phyloP scores from a whole-genome alignment of 2,888 invertebrate species.

The Plusia festucae region DNA sequence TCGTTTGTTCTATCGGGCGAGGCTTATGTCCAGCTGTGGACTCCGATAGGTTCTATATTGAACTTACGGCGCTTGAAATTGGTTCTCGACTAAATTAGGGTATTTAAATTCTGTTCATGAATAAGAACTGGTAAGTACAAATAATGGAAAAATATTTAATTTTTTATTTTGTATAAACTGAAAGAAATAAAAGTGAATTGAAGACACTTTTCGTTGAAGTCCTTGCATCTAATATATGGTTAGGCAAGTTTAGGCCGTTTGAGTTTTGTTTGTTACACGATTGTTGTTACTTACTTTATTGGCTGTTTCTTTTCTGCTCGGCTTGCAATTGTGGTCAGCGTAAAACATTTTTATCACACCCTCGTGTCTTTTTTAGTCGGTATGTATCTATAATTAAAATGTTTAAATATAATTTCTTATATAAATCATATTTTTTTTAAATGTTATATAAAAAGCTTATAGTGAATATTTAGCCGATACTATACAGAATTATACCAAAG shows the following conservation, averaged over 20 bases:
- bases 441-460: no score
- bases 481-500: no score
- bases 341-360: not conserved
- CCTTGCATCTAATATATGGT: not conserved
- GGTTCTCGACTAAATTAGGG: not conserved
- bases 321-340: not conserved
- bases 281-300: not conserved
- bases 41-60: not conserved
- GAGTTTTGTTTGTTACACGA: constrained; percentile 1
- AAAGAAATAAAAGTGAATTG: not conserved
- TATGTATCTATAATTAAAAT: no score
- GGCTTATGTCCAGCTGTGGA: constrained; percentile 1
- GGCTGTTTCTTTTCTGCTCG: not conserved
- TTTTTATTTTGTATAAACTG: not conserved
- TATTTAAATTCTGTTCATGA: not conserved
- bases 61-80: not conserved
- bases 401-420: no score
- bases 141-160: not conserved
- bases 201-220: not conserved
- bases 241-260: not conserved
- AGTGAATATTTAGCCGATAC: no score
- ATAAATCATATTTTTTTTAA: no score
- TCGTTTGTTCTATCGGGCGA: not conserved
- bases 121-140: not conserved
- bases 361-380: not conserved